Evolutionary conservation across 2,888 invertebrate genomes (phyloP).

Genomic region (Elmis aenea): DNA sequence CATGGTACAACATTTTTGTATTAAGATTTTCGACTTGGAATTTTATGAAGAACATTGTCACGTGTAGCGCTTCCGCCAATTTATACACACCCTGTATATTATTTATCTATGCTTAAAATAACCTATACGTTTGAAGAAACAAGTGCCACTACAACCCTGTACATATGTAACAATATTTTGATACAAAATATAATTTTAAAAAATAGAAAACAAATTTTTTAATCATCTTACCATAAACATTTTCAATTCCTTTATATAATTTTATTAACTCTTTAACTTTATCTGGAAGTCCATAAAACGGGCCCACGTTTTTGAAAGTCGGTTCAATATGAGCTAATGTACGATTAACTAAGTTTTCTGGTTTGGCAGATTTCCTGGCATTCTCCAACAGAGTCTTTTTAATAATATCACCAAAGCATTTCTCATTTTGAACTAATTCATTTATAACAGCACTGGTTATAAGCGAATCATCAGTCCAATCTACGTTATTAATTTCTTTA

Average conservation of each 20-base stretch:
- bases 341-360: constrained; percentile 18
- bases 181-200: constrained; percentile 3
- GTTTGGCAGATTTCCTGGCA: constrained; percentile 28
- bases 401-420: constrained; percentile 28
- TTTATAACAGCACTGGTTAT: constrained; percentile 15
- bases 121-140: too few relatives aligned
- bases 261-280: constrained; percentile 66
- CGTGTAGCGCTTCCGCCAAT: too few relatives aligned
- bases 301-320: constrained; percentile 37
- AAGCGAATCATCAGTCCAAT: constrained; percentile 22
- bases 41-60: too few relatives aligned
- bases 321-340: constrained; percentile 12
- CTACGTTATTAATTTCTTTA: constrained; percentile 28
- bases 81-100: too few relatives aligned
- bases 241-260: constrained; percentile 70
- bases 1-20: too few relatives aligned
- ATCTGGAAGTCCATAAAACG: constrained; percentile 77
- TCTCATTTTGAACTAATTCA: constrained; percentile 11
- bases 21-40: too few relatives aligned
- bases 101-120: too few relatives aligned
- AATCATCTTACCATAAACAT: constrained; percentile 68
- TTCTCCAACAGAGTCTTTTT: constrained; percentile 38
- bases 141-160: too few relatives aligned
- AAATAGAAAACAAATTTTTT: constrained; percentile 7
- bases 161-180: too few relatives aligned